Evolutionary conservation across 1,140 invertebrate genomes (phyloP), one percentile per base, ranked within the genome.

Genomic region (Thaumatotibia leucotreta): DNA sequence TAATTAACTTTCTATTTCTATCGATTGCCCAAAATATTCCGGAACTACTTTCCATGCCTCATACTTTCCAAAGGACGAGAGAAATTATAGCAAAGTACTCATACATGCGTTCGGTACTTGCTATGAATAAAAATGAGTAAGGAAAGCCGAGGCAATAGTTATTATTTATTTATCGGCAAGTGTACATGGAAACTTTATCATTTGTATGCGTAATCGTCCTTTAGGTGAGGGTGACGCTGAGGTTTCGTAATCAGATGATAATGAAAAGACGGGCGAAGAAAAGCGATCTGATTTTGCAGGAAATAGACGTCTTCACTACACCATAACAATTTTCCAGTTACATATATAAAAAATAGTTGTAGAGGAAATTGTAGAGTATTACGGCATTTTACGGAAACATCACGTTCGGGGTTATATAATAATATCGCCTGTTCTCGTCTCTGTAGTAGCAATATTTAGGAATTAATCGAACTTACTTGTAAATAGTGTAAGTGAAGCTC

Each of bases 1-100:
- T 79, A 78, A 82, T 82, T 77, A 78, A 84, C 88, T 90, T 90
- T 90, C 88, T 86, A 82, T 82, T 86, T 84, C 52, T 83, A 90
- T 83, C 79, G 80, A 76, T 77, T 82, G 79, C 72, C 88, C 79
- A 88, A 88, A 86, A 86, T 80, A 87, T 83, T 82, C 82, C 80
- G 79, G 77, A 81, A 78, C 77, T 72, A 82, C 86, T 90, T 90
- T 88, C 86, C 77, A 82, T 83, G 73, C 74, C 80, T 83, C 52
- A 75, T 78, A 77, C 84, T 88, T 88, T 90, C 82, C 77, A 79
- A 82, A 82, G 82, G 88, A 84, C 84, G 70, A 82, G 86, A 85
- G 88, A 90, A 90, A 90, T 85, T 87, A 89, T 89, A 83, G 61
- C 61, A 20, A 62, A 62, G 63, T 58, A 58, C 52, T 76, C 69